phyloP scores from a whole-genome alignment of 30 jellyfish, hydroid and myxozoan genomes.

The Pelagia noctiluca region DNA sequence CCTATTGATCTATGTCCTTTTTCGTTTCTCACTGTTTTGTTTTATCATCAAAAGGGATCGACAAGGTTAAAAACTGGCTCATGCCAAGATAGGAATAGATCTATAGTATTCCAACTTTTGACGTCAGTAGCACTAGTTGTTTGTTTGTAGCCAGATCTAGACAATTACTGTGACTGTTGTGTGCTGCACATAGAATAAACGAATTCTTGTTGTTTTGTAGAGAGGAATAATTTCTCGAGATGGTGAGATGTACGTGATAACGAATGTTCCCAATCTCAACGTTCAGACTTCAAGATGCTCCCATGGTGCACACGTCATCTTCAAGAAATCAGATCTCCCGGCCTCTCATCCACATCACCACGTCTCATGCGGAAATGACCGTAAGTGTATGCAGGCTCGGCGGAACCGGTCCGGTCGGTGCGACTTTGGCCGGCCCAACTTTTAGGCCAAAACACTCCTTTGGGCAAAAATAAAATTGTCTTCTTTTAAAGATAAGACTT shows the following conservation, averaged over 20 bases:
- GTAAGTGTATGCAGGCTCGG: background rate
- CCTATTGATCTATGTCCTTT: no score
- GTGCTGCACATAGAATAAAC: background rate
- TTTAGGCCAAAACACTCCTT: no score
- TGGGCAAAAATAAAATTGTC: no score
- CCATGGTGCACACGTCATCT: constrained; percentile 45
- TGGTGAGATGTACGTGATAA: background rate
- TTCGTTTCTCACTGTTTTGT: no score
- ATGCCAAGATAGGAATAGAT: background rate
- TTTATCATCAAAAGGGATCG: background rate
- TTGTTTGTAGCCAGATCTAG: no score
- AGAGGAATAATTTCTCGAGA: constrained; percentile 22
- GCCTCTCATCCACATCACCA: no score
- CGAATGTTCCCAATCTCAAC: constrained; percentile 11
- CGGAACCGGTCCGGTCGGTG: background rate
- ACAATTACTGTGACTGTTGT: background rate
- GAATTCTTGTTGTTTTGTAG: background rate
- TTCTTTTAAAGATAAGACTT: no score
- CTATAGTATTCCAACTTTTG: background rate
- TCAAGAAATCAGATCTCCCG: background rate
- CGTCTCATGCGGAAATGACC: background rate
- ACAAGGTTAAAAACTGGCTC: background rate
- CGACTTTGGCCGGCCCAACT: background rate
- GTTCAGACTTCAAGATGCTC: background rate
- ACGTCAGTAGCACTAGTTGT: background rate